Conservation (phyloP, 53 echinoderm and acorn worm species). For the Zoroaster sp. region DNA sequence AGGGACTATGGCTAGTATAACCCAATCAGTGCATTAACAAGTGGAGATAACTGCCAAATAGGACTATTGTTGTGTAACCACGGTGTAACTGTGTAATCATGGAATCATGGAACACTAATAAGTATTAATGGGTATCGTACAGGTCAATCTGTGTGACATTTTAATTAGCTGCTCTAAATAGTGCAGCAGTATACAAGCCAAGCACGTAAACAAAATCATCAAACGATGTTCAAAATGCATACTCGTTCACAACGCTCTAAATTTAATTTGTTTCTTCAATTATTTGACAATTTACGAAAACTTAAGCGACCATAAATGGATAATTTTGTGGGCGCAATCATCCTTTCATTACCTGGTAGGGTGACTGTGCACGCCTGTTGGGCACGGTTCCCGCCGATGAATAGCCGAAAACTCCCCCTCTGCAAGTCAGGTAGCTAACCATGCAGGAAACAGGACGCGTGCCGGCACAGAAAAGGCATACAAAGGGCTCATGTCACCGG, state of each 20-base stretch:
- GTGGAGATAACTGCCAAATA: too few species aligned
- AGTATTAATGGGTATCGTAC: too few species aligned
- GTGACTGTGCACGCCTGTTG: too few species aligned
- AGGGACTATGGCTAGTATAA: too few species aligned
- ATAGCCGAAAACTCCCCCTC: neutral
- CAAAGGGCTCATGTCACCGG: slow-evolving; percentile 20
- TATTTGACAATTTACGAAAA: neutral
- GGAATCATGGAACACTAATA: too few species aligned
- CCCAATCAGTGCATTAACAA: too few species aligned
- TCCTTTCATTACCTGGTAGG: too few species aligned
- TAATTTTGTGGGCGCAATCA: neutral
- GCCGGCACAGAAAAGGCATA: neutral
- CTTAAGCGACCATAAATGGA: neutral
- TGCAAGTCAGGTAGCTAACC: neutral
- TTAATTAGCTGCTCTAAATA: neutral
- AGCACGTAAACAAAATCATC: neutral
- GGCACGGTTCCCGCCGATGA: neutral
- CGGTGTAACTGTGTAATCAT: too few species aligned
- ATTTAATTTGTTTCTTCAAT: neutral
- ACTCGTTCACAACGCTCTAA: neutral
- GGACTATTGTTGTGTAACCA: too few species aligned
- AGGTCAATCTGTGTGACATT: neutral
- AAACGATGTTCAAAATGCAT: neutral
- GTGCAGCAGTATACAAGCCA: neutral
- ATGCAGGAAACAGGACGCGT: neutral